A percentile compares a stretch with the other conserved stretches of the same genome.
These are phyloP conservation scores for Microctonus hyperodae DNA, from an alignment of 2,888 invertebrate species.

Conservation along the genomic window DNA sequence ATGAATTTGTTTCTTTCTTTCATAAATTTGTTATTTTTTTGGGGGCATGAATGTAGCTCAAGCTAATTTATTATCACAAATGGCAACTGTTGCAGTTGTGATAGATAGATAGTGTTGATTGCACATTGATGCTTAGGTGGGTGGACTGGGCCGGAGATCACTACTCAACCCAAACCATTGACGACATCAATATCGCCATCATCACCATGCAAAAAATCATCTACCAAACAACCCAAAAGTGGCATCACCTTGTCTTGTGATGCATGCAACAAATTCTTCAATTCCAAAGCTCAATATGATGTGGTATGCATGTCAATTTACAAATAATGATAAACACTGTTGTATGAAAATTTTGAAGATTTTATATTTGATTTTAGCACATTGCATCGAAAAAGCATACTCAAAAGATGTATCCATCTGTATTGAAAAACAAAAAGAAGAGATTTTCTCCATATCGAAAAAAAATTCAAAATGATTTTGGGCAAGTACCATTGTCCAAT, in stretches of 20 bases:
- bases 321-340: background rate
- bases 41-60: conserved; percentile 63
- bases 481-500: conserved; percentile 43
- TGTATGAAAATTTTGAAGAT: background rate
- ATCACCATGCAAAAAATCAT: background rate
- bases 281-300: conserved; percentile 56
- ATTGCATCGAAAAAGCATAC: conserved; percentile 4
- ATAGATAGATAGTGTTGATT: conserved; percentile 65
- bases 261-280: conserved; percentile 60
- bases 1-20: conserved; percentile 22
- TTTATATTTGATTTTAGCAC: background rate
- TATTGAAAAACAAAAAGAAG: background rate
- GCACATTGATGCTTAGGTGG: conserved; percentile 63
- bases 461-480: conserved; percentile 27
- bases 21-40: conserved; percentile 47
- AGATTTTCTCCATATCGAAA: conserved; percentile 36
- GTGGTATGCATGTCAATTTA: conserved; percentile 48
- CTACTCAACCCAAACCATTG: conserved; percentile 13
- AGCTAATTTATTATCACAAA: conserved; percentile 63
- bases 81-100: conserved; percentile 57
- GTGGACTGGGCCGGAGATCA: conserved; percentile 46
- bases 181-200: conserved; percentile 1
- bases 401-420: background rate
- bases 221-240: conserved; percentile 27
- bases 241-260: conserved; percentile 50